Evolutionary conservation across 1,140 invertebrate species (phyloP).

Genomic region (Dryas iulia): DNA sequence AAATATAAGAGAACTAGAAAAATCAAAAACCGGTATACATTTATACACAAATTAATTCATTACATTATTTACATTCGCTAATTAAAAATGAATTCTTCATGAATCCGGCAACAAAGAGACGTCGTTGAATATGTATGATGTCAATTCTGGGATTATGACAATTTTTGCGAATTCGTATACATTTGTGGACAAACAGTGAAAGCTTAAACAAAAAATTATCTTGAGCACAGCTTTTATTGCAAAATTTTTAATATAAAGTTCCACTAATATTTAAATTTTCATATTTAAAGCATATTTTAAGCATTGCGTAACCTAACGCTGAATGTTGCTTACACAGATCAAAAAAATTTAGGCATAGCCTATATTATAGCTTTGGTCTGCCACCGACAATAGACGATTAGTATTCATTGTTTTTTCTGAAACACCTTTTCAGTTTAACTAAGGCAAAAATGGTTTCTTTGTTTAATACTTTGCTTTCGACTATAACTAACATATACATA

Average conservation of each 20-base stretch:
- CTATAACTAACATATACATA: too few relatives aligned
- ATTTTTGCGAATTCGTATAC: conserved; percentile 21
- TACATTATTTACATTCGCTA: conserved; percentile 32
- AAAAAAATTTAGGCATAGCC: too few relatives aligned
- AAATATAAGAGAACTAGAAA: neutral
- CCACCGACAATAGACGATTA: too few relatives aligned
- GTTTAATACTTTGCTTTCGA: too few relatives aligned
- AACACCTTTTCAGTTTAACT: too few relatives aligned
- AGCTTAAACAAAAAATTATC: neutral
- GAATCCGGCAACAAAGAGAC: conserved; percentile 25
- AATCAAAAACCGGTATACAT: neutral
- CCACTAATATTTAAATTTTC: too few relatives aligned
- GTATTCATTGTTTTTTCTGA: too few relatives aligned
- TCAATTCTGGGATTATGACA: conserved; percentile 24
- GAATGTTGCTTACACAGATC: too few relatives aligned
- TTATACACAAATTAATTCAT: conserved; percentile 22
- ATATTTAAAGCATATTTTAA: too few relatives aligned
- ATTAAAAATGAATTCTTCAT: conserved; percentile 37
- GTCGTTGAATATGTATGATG: conserved; percentile 32
- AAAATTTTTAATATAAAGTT: neutral
- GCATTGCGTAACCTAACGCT: too few relatives aligned
- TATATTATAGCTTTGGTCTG: too few relatives aligned
- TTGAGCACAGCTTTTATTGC: neutral
- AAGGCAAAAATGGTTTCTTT: too few relatives aligned
- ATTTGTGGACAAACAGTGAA: neutral